Conservation (phyloP, 2,113 vertebrate genomes). For the Calyptommatus sinebrachiatus region DNA sequence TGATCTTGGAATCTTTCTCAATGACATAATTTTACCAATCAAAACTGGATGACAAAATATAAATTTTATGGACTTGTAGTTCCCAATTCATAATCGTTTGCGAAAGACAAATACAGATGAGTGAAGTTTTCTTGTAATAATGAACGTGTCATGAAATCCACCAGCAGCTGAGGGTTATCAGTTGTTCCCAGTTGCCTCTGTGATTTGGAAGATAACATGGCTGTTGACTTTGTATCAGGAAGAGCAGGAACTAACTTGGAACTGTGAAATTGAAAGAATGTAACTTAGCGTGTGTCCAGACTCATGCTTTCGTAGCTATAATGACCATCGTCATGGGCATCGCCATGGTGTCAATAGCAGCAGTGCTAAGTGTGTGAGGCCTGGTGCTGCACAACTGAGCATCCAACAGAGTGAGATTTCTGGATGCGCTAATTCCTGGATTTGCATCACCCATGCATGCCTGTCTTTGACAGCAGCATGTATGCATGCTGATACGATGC, state of each 20-base stretch:
- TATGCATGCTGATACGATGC: too few species aligned
- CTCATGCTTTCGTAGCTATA: too few species aligned
- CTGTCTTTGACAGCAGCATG: too few species aligned
- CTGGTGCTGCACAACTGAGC: too few species aligned
- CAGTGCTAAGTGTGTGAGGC: too few species aligned
- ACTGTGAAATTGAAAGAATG: not conserved
- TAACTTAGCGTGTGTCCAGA: too few species aligned
- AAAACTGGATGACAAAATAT: constrained; percentile 68
- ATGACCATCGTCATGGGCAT: too few species aligned
- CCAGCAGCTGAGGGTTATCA: constrained; percentile 41
- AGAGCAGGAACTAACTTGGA: not conserved
- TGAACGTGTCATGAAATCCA: constrained; percentile 59
- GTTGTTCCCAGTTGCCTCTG: constrained; percentile 43
- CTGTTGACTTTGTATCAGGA: not conserved
- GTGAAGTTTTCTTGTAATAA: constrained; percentile 60
- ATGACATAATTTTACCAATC: constrained; percentile 67
- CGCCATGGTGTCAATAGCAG: too few species aligned
- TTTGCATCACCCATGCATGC: too few species aligned
- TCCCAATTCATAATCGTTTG: constrained; percentile 71
- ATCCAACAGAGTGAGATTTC: too few species aligned
- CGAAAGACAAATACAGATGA: constrained; percentile 64
- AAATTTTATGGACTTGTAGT: constrained; percentile 67
- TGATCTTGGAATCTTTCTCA: constrained; percentile 62
- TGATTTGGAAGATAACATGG: not conserved
- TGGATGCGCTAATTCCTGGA: too few species aligned